Percentiles rank a stretch among this genome's conserved stretches.
phyloP scores from a whole-genome alignment of 2,113 vertebrate species.

The Campylomormyrus tamandua region DNA sequence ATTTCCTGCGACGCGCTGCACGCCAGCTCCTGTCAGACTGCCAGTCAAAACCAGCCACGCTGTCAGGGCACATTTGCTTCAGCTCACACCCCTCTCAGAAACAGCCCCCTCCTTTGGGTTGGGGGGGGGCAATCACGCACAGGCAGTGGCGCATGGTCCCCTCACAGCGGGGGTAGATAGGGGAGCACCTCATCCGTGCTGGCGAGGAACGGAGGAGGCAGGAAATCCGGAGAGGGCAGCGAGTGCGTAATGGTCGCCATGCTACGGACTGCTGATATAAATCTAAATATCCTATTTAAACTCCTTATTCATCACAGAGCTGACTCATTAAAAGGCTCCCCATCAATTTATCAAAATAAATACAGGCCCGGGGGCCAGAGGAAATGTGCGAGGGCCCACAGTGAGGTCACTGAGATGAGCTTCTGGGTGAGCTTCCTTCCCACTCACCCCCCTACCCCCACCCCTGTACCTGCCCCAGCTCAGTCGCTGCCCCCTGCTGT shows the following conservation, averaged over 20 bases:
- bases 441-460: conserved; percentile 4
- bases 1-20: conserved; percentile 51
- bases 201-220: conserved; percentile 21
- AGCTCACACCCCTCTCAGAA: not conserved
- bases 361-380: conserved; percentile 27
- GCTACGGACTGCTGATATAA: conserved; percentile 52
- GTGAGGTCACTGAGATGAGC: not conserved
- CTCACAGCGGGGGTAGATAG: conserved; percentile 34
- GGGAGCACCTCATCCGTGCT: conserved; percentile 33
- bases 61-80: conserved; percentile 30
- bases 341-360: conserved; percentile 59
- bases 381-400: not conserved
- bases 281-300: conserved; percentile 65
- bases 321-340: conserved; percentile 56
- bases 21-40: conserved; percentile 51
- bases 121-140: not conserved
- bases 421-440: not conserved
- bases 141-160: not conserved
- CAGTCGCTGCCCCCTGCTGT: not conserved
- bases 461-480: conserved; percentile 22
- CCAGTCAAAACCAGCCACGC: conserved; percentile 54
- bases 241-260: conserved; percentile 52
- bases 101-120: not conserved
- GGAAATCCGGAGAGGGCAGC: conserved; percentile 39
- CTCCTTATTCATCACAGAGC: conserved; percentile 54